A percentile compares a stretch with the other conserved stretches of the same genome.
Evolutionary conservation across 2,113 vertebrate genomes (phyloP).

Genomic region (Nibea coibor): DNA sequence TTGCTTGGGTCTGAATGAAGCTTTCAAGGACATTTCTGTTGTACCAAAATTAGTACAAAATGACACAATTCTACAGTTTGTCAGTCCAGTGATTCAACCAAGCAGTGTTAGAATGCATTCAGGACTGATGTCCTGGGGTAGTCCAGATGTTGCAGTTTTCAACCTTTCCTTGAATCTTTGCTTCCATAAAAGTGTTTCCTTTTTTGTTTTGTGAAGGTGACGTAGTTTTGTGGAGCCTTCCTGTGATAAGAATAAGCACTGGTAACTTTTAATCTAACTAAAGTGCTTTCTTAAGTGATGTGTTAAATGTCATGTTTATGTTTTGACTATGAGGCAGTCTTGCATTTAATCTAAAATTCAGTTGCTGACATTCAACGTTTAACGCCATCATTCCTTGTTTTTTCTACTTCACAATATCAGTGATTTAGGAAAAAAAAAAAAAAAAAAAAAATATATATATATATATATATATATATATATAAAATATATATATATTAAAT

Average conservation of each 20-base stretch:
- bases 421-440: neutral
- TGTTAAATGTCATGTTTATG: neutral
- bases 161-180: too few relatives aligned
- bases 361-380: neutral
- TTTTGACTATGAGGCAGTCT: neutral
- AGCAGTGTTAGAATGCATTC: too few relatives aligned
- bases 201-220: neutral
- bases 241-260: neutral
- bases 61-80: too few relatives aligned
- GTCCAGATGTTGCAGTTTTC: too few relatives aligned
- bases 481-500: too few relatives aligned
- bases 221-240: neutral
- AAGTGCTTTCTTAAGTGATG: neutral
- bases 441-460: too few relatives aligned
- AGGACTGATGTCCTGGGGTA: too few relatives aligned
- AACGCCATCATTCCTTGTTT: neutral
- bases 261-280: neutral
- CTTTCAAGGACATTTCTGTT: constrained; percentile 1
- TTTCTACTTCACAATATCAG: constrained; percentile 14
- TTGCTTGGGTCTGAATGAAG: neutral
- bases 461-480: too few relatives aligned
- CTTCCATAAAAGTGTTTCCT: neutral
- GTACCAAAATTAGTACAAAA: neutral
- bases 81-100: too few relatives aligned
- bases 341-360: constrained; percentile 16